Percentiles rank a stretch among this genome's conserved stretches.
Evolutionary conservation across 2,797 vertebrate genomes (phyloP).

Genomic region (Anniella stebbinsi): DNA sequence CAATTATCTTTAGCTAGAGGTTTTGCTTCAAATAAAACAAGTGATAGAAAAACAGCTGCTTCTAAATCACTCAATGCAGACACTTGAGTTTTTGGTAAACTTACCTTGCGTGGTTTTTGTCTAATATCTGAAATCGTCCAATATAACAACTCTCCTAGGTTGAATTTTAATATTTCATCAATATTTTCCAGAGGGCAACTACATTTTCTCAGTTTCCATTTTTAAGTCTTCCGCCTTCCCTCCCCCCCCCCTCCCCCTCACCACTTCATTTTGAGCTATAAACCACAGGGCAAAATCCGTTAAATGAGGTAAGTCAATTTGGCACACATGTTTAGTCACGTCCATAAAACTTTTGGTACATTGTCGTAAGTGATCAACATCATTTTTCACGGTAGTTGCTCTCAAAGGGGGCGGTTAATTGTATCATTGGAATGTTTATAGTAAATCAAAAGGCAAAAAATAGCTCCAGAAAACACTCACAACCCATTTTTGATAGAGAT

Average conservation of each 20-base stretch:
- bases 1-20: conserved; percentile 81
- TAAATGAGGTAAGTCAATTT: conserved; percentile 98
- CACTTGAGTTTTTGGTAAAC: conserved; percentile 75
- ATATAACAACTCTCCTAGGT: conserved; percentile 70
- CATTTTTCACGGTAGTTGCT: conserved; percentile 89
- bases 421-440: conserved; percentile 91
- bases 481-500: conserved; percentile 93
- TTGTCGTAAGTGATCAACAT: conserved; percentile 82
- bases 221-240: conserved; percentile 45
- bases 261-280: conserved; percentile 81
- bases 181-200: conserved; percentile 69
- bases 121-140: conserved; percentile 67
- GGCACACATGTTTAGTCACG: conserved; percentile 92
- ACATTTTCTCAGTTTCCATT: conserved; percentile 63
- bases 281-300: conserved; percentile 86
- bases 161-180: conserved; percentile 71
- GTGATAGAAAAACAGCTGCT: conserved; percentile 79
- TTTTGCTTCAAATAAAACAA: conserved; percentile 82
- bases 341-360: conserved; percentile 94
- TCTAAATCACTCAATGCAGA: conserved; percentile 77
- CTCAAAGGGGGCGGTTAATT: conserved; percentile 87
- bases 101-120: conserved; percentile 71
- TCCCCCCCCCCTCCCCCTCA: fast-evolving
- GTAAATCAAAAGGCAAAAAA: conserved; percentile 85
- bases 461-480: conserved; percentile 87